These are phyloP conservation scores for Morone saxatilis DNA, from an alignment of 2,113 vertebrate species.

Conservation along the genomic window DNA sequence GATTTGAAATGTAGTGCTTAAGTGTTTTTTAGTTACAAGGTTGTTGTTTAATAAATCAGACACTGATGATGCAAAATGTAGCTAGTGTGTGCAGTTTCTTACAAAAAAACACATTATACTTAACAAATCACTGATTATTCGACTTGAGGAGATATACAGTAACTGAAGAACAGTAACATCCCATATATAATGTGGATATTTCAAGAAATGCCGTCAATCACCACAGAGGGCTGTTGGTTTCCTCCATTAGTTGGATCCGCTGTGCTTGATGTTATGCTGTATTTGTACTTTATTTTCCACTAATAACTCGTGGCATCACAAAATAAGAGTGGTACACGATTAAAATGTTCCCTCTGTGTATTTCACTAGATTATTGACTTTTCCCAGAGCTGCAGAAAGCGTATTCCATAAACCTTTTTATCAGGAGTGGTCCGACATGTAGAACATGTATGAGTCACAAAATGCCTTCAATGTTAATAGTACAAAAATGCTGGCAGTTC, in stretches of 20 bases:
- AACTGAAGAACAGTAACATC: background rate
- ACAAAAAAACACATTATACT: background rate
- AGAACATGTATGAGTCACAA: conserved; percentile 39
- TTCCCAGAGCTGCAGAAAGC: conserved; percentile 30
- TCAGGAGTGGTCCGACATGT: background rate
- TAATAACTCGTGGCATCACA: conserved; percentile 30
- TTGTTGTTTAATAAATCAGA: background rate
- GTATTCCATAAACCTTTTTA: conserved; percentile 37
- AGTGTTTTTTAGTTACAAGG: too few relatives aligned
- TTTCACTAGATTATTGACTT: conserved; percentile 56
- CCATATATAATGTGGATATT: background rate
- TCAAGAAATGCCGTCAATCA: background rate
- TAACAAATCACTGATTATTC: background rate
- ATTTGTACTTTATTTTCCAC: conserved; percentile 39
- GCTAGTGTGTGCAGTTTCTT: background rate
- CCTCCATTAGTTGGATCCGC: background rate
- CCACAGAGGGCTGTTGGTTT: conserved; percentile 19
- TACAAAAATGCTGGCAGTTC: conserved; percentile 5
- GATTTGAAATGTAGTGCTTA: too few relatives aligned
- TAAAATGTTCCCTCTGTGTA: conserved; percentile 50
- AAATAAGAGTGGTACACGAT: conserved; percentile 26
- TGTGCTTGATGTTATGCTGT: background rate
- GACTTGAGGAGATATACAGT: background rate
- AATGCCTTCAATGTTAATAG: background rate
- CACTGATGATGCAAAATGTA: background rate